Conservation (phyloP, 2,888 invertebrate species). For the Plagiodera versicolora region DNA sequence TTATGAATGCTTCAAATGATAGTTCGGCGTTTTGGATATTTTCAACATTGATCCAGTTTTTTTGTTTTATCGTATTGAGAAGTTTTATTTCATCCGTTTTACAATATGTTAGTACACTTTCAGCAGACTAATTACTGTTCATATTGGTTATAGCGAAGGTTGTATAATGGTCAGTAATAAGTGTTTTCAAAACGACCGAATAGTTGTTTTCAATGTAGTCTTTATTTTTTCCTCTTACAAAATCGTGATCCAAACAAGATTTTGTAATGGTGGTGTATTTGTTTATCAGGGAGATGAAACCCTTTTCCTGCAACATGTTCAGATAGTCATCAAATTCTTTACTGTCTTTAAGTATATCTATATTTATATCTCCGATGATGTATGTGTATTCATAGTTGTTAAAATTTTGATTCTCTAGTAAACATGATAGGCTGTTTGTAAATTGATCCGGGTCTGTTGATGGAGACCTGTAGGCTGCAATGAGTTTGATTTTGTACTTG, state of each 20-base stretch:
- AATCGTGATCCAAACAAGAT: background rate
- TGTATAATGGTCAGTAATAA: background rate
- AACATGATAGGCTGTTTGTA: background rate
- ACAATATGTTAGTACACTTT: background rate
- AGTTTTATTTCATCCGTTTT: conserved; percentile 1
- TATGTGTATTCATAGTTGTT: background rate
- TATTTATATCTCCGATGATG: no score
- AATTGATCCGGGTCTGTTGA: conserved; percentile 1
- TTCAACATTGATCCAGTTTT: background rate
- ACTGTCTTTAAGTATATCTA: no score
- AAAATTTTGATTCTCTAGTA: conserved; percentile 2
- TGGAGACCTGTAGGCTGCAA: conserved; percentile 3
- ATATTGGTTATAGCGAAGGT: background rate
- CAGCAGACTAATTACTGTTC: background rate
- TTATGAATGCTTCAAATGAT: conserved; percentile 3
- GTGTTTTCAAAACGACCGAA: no score
- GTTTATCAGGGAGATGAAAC: no score
- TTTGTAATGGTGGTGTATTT: background rate
- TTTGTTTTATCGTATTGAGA: no score
- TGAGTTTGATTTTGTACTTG: background rate
- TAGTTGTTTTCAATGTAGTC: conserved; percentile 1
- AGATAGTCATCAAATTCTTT: no score
- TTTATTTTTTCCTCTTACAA: background rate
- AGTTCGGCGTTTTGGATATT: background rate
- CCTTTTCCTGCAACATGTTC: no score